Evolutionary conservation across 37 sponge, comb jelly and placozoan genomes (phyloP), one percentile per base, ranked within the genome.

Genomic region (Axinella damicornis): DNA sequence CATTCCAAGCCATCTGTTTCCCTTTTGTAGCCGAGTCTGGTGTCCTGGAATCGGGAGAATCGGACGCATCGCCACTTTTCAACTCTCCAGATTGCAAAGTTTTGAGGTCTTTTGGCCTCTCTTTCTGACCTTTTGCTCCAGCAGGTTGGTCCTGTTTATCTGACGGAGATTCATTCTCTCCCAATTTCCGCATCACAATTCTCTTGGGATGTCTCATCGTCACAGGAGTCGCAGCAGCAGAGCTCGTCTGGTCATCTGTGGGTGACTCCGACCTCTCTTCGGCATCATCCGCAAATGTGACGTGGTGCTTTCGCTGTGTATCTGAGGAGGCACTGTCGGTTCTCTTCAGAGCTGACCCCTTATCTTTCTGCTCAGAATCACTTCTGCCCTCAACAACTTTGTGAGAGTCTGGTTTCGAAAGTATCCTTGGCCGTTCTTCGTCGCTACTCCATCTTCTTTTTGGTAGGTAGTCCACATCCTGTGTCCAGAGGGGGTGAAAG

Each of bases 181-280:
- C 80, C 20, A 87, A 33, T 36, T 89, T 71, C 6, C 90, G 60
- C 13, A 83, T 65, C 85, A 89, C 79, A 17, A 89, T 78, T 68
- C 79, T 83, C 33, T 75, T 77, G 5, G 75, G 84, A 25, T 39
- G 60, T 20, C 36, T 52, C 22, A 83, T 35, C 34, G 38, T 57
- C 17, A 19, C 31, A 2, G 84, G 63, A 4, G 46, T 57, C 22
- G 80, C 1, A 5, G n/a, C 67, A 14, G 36, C 22, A 0, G 55
- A 57, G 21, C 69, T 35, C n/a, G 53, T 21, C 19, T 63, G 39
- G 22, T 59, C 31, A 2, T 79, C 80, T 16, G 30, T 0, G 17
- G 46, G 64, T 6, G 39, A 2, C 16, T 61, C 41, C 22, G 20
- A 14, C 0, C 4, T 68, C 19, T 62, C 74, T 12, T 19, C 14